These are phyloP conservation scores for Pterophyllum scalare DNA, from an alignment of 2,113 vertebrate genomes.

Conservation along the genomic window DNA sequence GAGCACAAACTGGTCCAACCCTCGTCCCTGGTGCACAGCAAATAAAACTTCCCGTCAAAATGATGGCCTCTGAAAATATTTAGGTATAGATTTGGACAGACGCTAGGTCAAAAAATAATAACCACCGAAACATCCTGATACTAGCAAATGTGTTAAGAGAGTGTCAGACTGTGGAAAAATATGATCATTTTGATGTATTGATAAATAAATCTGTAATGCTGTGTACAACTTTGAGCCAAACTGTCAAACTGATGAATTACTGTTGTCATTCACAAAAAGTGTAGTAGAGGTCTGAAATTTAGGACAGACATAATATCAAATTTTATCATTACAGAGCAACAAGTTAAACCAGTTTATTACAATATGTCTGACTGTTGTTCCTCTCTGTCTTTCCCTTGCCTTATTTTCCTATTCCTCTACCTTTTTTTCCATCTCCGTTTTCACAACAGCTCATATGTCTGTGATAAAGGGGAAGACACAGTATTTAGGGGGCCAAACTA, in stretches of 20 bases:
- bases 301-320: not conserved
- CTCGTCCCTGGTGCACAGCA: not conserved
- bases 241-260: not conserved
- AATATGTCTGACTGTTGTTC: not conserved
- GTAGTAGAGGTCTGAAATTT: not conserved
- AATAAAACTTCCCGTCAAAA: not conserved
- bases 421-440: not conserved
- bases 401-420: not conserved
- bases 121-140: not conserved
- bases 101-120: not conserved
- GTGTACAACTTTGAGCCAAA: not conserved
- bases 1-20: constrained; percentile 1
- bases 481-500: not conserved
- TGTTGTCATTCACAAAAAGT: not conserved
- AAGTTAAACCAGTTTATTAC: not conserved
- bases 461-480: not conserved
- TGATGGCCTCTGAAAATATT: not conserved
- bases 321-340: not conserved
- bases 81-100: not conserved
- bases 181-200: not conserved
- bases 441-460: too few relatives aligned
- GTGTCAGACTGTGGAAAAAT: not conserved
- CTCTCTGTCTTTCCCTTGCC: not conserved
- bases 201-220: not conserved
- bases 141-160: not conserved